Evolutionary conservation across 2,888 invertebrate species (phyloP).

Genomic region (Lottia scabra): DNA sequence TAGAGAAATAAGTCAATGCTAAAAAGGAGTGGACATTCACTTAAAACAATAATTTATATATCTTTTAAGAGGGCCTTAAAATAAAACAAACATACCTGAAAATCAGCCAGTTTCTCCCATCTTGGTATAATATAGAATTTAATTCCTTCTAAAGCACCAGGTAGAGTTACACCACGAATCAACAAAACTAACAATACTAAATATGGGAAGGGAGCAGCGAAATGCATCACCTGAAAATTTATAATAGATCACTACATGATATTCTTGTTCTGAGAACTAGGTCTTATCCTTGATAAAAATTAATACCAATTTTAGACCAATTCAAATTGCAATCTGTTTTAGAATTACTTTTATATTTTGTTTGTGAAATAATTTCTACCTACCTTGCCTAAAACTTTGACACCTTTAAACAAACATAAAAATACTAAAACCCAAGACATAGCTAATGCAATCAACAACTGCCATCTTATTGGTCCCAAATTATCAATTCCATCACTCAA

Average conservation of each 20-base stretch:
- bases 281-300: no score
- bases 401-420: constrained; percentile 66
- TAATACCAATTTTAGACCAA: no score
- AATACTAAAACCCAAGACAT: constrained; percentile 65
- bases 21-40: no score
- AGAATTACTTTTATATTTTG: no score
- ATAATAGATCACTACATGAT: no score
- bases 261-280: no score
- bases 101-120: constrained; percentile 55
- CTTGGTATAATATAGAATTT: constrained; percentile 60
- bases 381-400: constrained; percentile 64
- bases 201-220: constrained; percentile 61
- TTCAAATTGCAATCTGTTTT: no score
- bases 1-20: no score
- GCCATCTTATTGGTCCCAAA: constrained; percentile 58
- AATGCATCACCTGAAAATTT: constrained; percentile 63
- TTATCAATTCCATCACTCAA: constrained; percentile 61
- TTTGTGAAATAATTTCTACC: constrained; percentile 7
- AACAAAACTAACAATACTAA: constrained; percentile 54
- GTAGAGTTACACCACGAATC: constrained; percentile 54
- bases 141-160: constrained; percentile 56
- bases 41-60: no score
- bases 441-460: constrained; percentile 57
- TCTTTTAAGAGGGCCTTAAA: no score
- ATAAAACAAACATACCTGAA: constrained; percentile 44